Evolutionary conservation across 2,888 invertebrate species (phyloP), one percentile per base, ranked within the genome.

Genomic region (Tuberolachnus salignus): DNA sequence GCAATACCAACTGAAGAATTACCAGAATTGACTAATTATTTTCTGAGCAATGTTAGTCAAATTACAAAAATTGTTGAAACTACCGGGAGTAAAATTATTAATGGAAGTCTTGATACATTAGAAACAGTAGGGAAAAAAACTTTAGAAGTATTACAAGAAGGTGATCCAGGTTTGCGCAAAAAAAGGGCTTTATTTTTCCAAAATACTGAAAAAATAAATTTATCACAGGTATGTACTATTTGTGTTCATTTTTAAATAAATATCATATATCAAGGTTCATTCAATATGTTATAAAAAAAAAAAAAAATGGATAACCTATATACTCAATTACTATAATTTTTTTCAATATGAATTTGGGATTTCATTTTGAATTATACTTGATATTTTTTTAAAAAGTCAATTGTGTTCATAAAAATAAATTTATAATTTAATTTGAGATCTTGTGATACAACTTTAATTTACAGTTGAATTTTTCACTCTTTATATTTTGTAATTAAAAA

Each of bases 51-150:
- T 78, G 70, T 81, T 13, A 80, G 73, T 69, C 69, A 75, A 51
- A 53, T 83, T 51, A 83, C 83, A 2, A 91, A 91, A 85, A 88
- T 92, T 83, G 91, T 92, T 59, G 92, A 91, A 85, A 88, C 86
- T 13, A 92, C 92, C 64, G 89, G 92, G 1, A 89, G 88, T 69
- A 91, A 91, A 87, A 93, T 94, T 0, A 88, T 94, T 82, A 88
- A 90, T 19, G 92, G 93, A 0, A 93, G 94, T 23, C 86, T 94
- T 34, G 96, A 94, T 84, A 96, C 96, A 0, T 86, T 97, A 66
- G 97, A 97, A 86, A 92, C 92, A 0, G 93, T 97, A 82, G 97
- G 97, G 10, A 96, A 96, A 85, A 96, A 96, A 85, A 97, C 97
- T 0, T 95, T 96, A 92, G 92, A 94, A 84, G 94, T 94, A 0